These are phyloP conservation scores for Galaxias olidus DNA, from an alignment of 2,797 vertebrate genomes.

Conservation along the genomic window DNA sequence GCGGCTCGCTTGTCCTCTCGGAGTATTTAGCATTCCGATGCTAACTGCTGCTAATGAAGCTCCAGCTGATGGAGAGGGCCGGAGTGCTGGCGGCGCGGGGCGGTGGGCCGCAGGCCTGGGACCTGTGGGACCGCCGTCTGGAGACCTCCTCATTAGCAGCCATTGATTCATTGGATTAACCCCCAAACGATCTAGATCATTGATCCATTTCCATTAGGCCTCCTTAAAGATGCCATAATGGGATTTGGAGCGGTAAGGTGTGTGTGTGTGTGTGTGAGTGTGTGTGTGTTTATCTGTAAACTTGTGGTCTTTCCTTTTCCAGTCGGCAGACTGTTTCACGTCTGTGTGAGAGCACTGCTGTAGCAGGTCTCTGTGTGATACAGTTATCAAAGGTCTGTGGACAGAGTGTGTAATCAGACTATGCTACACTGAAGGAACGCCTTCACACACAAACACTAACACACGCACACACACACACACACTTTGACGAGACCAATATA, in stretches of 20 bases:
- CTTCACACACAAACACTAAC: slow-evolving; percentile 1
- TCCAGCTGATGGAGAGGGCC: background rate
- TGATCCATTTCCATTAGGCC: slow-evolving; percentile 75
- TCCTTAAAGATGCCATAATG: slow-evolving; percentile 67
- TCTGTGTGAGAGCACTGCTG: too few species aligned
- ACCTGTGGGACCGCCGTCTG: slow-evolving; percentile 37
- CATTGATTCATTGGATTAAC: slow-evolving; percentile 74
- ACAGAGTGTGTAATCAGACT: too few species aligned
- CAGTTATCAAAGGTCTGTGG: too few species aligned
- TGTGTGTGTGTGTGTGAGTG: background rate
- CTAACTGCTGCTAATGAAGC: background rate
- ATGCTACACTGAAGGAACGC: too few species aligned
- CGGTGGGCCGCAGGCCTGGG: slow-evolving; percentile 8
- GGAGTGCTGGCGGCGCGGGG: background rate
- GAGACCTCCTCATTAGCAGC: slow-evolving; percentile 52
- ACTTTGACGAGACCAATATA: too few species aligned
- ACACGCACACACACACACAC: too few species aligned
- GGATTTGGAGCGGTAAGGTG: slow-evolving; percentile 45
- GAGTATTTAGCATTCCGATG: background rate
- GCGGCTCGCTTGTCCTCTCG: too few species aligned
- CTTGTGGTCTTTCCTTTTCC: background rate
- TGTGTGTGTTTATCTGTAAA: background rate
- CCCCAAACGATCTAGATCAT: slow-evolving; percentile 68
- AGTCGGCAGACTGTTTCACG: too few species aligned
- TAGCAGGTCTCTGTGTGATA: too few species aligned